Percentiles rank a stretch among this genome's conserved stretches.
Conservation (phyloP, 2,113 vertebrate genomes). For the Uropsilus gracilis region DNA sequence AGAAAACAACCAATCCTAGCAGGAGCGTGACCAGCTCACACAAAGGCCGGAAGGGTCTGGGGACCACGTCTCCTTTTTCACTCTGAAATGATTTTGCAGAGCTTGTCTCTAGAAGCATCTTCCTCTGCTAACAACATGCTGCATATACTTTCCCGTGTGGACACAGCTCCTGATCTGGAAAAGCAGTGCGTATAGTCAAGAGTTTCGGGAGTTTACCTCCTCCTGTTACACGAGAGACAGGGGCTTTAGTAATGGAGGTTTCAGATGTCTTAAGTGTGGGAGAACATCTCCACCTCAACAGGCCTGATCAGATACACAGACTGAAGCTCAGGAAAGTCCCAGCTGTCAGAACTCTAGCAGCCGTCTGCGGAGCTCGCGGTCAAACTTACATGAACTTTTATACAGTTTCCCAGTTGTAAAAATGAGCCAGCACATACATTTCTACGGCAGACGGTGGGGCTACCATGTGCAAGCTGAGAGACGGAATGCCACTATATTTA, state of each 20-base stretch:
- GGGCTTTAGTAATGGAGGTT: background rate
- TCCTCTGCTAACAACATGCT: background rate
- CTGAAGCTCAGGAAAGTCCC: background rate
- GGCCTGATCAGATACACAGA: background rate
- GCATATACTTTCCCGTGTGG: background rate
- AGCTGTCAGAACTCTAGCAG: background rate
- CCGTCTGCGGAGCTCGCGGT: background rate
- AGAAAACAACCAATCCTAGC: background rate
- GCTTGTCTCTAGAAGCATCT: background rate
- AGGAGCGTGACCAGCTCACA: background rate
- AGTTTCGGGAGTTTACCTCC: background rate
- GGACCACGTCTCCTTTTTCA: background rate
- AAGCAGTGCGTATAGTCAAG: background rate
- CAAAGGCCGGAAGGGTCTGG: background rate
- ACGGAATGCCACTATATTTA: slow-evolving; percentile 60
- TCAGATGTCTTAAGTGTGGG: background rate
- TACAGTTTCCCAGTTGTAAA: background rate
- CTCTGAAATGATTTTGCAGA: background rate
- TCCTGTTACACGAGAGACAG: background rate
- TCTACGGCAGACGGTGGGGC: background rate
- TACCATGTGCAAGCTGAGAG: slow-evolving; percentile 39
- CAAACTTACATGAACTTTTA: background rate
- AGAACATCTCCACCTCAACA: background rate
- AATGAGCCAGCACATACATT: background rate
- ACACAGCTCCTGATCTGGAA: background rate